These are phyloP conservation scores for Amphiprion clarkii DNA, from an alignment of 2,797 vertebrate species.

Conservation along the genomic window DNA sequence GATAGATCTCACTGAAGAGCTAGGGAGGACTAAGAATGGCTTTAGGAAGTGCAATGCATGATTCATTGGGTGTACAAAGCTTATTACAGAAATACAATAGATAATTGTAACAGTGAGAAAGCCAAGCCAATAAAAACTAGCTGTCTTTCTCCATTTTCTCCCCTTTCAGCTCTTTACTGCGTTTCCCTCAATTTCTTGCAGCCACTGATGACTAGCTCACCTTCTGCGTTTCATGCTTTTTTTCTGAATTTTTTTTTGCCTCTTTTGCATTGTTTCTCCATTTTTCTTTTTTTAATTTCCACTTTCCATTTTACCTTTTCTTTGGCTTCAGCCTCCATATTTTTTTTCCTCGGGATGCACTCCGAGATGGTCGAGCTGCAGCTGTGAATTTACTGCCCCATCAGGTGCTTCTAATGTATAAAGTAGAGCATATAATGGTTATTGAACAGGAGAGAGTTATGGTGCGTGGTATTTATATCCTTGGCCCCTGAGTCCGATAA, in stretches of 20 bases:
- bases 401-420: slow-evolving; percentile 86
- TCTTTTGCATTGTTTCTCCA: slow-evolving; percentile 25
- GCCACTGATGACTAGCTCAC: slow-evolving; percentile 30
- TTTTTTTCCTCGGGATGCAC: slow-evolving; percentile 70
- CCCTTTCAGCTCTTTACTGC: slow-evolving; percentile 19
- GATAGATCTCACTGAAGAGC: slow-evolving; percentile 61
- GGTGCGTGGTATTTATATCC: slow-evolving; percentile 82
- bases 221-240: slow-evolving; percentile 27
- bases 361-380: slow-evolving; percentile 66
- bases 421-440: slow-evolving; percentile 86
- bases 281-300: slow-evolving; percentile 28
- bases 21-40: slow-evolving; percentile 58
- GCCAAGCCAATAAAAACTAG: slow-evolving; percentile 46
- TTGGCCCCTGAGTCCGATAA: slow-evolving; percentile 84
- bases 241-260: slow-evolving; percentile 5
- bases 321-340: slow-evolving; percentile 52
- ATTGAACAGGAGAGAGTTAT: slow-evolving; percentile 88
- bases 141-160: slow-evolving; percentile 29
- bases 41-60: slow-evolving; percentile 66
- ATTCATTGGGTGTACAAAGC: slow-evolving; percentile 66
- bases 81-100: slow-evolving; percentile 73
- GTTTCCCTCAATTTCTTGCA: slow-evolving; percentile 27
- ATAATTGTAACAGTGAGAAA: slow-evolving; percentile 64
- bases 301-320: slow-evolving; percentile 53
- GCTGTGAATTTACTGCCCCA: slow-evolving; percentile 87